These are phyloP conservation scores for Rhinoptilus africanus DNA, from an alignment of 2,113 vertebrate species.

Conservation along the genomic window DNA sequence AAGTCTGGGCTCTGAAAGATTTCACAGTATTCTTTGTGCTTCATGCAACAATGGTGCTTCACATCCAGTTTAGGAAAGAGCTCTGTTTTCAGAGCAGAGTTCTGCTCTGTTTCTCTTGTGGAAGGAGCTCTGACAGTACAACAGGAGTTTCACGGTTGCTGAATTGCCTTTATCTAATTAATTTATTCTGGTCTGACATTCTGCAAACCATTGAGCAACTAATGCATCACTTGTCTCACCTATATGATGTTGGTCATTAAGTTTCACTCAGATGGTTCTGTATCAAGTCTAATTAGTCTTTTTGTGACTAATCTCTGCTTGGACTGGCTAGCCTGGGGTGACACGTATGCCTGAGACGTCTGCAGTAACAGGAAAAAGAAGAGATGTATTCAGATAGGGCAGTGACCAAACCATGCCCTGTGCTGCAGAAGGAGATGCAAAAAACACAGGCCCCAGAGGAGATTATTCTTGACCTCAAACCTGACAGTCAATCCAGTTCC, in stretches of 20 bases:
- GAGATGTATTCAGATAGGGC: not conserved
- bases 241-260: not conserved
- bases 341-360: not conserved
- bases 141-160: not conserved
- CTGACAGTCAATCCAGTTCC: not conserved
- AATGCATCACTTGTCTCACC: not conserved
- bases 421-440: not conserved
- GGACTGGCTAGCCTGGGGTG: not conserved
- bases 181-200: not conserved
- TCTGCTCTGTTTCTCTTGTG: not conserved
- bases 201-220: not conserved
- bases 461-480: not conserved
- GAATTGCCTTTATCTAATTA: not conserved
- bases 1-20: not conserved
- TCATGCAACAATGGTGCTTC: not conserved
- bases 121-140: not conserved
- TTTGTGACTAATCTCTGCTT: not conserved
- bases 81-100: not conserved
- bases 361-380: conserved; percentile 1
- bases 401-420: not conserved
- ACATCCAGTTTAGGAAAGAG: not conserved
- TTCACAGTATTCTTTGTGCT: not conserved
- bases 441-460: not conserved
- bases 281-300: not conserved
- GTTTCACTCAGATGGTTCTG: not conserved